A percentile compares a stretch with the other conserved stretches of the same genome.
Evolutionary conservation across 1,140 invertebrate genomes (phyloP).

Genomic region (Hycleus cichorii): DNA sequence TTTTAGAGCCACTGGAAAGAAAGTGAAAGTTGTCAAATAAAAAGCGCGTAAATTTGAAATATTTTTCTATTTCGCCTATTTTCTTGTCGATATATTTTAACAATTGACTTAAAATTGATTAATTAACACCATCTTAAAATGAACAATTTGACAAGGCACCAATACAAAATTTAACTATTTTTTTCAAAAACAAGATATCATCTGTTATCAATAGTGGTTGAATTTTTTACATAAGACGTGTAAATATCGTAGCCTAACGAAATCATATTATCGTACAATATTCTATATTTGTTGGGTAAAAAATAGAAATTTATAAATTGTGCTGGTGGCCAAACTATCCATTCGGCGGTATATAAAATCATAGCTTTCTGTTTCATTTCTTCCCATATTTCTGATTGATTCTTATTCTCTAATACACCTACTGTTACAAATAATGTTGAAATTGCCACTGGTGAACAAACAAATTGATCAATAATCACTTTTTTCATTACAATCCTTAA

Average conservation of each 20-base stretch:
- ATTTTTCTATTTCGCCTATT: not conserved
- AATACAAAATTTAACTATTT: not conserved
- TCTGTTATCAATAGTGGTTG: not conserved
- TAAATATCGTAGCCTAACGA: constrained; percentile 87
- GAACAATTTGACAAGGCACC: too few species aligned
- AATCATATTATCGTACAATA: constrained; percentile 85
- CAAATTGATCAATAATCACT: constrained; percentile 77
- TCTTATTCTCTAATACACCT: constrained; percentile 61
- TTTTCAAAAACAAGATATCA: not conserved
- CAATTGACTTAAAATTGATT: too few species aligned
- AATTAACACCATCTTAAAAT: too few species aligned
- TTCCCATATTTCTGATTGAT: constrained; percentile 53
- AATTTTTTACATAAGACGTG: constrained; percentile 77
- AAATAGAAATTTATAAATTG: constrained; percentile 85
- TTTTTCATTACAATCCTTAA: constrained; percentile 71
- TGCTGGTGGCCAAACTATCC: constrained; percentile 76
- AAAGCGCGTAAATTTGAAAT: not conserved
- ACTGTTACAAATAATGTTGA: constrained; percentile 73
- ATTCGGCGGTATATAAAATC: constrained; percentile 73
- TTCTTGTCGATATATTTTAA: too few species aligned
- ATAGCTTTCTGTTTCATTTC: constrained; percentile 74
- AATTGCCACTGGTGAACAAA: constrained; percentile 82
- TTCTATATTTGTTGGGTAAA: constrained; percentile 73
- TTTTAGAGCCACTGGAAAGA: too few species aligned
- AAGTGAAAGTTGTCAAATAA: not conserved